Base-by-base conservation (phyloP, 2,113 vertebrate genomes). In the Sula dactylatra region DNA sequence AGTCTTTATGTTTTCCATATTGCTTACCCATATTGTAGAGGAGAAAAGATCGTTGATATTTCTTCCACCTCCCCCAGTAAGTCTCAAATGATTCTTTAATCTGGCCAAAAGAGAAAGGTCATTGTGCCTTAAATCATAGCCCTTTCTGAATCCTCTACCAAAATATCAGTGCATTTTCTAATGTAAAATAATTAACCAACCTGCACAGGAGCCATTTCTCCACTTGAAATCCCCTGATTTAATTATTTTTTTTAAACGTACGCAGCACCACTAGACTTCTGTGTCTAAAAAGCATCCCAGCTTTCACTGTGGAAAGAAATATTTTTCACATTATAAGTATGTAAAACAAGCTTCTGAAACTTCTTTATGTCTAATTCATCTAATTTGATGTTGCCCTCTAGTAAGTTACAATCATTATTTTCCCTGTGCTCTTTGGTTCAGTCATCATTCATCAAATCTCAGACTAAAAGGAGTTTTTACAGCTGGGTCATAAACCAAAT, bases 401-500 rank as follows among this genome's bases (percentile, higher is more conserved):
- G 88, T 94, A 91, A 70, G 79, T 87, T 93, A 90, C 58, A 88
- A 86, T 94, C 73, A 91, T 96, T 97, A 62, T 71, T 96, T 95
- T 96, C 73, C 88, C 87, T 89, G 65, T 52, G 50, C 83, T 89
- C 69, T 61, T 95, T 96, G 92, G 70, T 96, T 97, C 93, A 95
- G 96, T 89, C 97, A 97, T 97, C 97, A 96, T 97, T 97, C 96
- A 93, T 94, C 96, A 95, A 93, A 95, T 97, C 95, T 97, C 88
- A 95, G 81, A 94, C 96, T 92, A 97, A 97, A 97, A 96, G 96
- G 94, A 97, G 98, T 98, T 98, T 98, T 98, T 97, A 98, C 98
- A 98, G 98, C 98, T 98, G 98, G 96, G 94, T 98, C 95, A 98
- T 98, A 98, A 98, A 98, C 94, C 88, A 98, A 98, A 98, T 98